Evolutionary conservation across 2,888 invertebrate genomes (phyloP).

Genomic region (Nemurella pictetii): DNA sequence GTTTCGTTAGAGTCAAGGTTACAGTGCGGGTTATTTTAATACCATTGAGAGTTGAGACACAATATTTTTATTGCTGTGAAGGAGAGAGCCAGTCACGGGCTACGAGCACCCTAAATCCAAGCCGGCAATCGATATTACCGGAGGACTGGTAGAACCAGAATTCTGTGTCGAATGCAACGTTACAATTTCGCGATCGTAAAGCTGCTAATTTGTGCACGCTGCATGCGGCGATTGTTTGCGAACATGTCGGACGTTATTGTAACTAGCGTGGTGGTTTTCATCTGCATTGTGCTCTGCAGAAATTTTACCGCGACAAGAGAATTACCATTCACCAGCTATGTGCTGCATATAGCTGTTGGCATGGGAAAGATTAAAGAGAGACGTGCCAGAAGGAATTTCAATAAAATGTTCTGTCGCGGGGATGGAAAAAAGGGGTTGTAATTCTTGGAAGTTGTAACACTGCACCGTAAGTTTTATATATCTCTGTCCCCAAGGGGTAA

Average conservation of each 20-base stretch:
- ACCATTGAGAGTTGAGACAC: too few species aligned
- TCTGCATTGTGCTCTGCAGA: background rate
- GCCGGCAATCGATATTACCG: background rate
- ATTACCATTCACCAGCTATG: background rate
- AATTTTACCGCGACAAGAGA: background rate
- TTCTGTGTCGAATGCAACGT: background rate
- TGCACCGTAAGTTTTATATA: too few species aligned
- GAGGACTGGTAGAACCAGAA: background rate
- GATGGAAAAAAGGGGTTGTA: background rate
- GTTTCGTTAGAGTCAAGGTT: background rate
- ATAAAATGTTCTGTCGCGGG: background rate
- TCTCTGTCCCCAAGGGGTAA: background rate
- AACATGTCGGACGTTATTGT: background rate
- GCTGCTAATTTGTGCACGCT: background rate
- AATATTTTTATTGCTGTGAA: too few species aligned
- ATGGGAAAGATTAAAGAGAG: too few species aligned
- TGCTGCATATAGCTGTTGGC: background rate
- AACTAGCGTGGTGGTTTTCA: background rate
- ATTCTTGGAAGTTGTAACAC: background rate
- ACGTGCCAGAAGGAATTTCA: background rate
- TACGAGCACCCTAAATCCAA: background rate
- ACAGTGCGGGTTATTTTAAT: too few species aligned
- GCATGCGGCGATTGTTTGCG: background rate
- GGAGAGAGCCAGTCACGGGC: background rate
- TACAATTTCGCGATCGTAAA: background rate